Conservation (phyloP, 2,888 invertebrate species). For the Sericinus montela region DNA sequence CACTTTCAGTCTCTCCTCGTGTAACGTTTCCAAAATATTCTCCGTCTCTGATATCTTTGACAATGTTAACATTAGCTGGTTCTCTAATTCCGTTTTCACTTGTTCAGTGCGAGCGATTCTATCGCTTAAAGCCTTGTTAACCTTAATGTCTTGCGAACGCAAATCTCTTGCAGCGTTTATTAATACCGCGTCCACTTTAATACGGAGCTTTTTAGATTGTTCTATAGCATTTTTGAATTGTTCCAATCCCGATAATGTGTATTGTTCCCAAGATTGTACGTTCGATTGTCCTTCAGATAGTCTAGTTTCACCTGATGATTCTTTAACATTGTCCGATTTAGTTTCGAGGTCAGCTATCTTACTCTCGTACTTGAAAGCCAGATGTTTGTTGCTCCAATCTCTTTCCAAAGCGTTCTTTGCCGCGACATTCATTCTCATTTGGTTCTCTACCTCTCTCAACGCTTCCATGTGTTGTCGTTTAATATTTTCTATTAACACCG, state of each 20-base stretch:
- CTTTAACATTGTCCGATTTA: constrained; percentile 83
- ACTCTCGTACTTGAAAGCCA: constrained; percentile 87
- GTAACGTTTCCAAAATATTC: constrained; percentile 58
- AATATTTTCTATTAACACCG: constrained; percentile 85
- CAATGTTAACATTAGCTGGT: constrained; percentile 79
- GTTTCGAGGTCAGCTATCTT: constrained; percentile 85
- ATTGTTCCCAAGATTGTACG: constrained; percentile 90
- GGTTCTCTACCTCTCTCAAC: constrained; percentile 83
- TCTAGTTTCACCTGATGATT: constrained; percentile 88
- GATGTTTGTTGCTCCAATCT: constrained; percentile 94
- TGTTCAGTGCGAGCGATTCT: constrained; percentile 88
- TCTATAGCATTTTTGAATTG: constrained; percentile 86
- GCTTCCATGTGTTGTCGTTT: constrained; percentile 81
- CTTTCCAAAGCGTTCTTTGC: constrained; percentile 89
- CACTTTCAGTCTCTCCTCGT: constrained; percentile 64
- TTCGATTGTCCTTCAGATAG: constrained; percentile 91
- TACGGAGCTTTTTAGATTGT: constrained; percentile 84
- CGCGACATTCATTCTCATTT: constrained; percentile 85
- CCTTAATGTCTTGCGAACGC: constrained; percentile 87
- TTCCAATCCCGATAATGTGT: constrained; percentile 85
- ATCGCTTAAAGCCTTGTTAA: constrained; percentile 85
- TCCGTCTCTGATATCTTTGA: constrained; percentile 65
- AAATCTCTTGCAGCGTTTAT: constrained; percentile 89
- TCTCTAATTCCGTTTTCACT: constrained; percentile 84
- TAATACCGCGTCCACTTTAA: constrained; percentile 84